These are phyloP conservation scores for Lasioglossum morio DNA, from an alignment of 2,888 invertebrate genomes.

Conservation along the genomic window DNA sequence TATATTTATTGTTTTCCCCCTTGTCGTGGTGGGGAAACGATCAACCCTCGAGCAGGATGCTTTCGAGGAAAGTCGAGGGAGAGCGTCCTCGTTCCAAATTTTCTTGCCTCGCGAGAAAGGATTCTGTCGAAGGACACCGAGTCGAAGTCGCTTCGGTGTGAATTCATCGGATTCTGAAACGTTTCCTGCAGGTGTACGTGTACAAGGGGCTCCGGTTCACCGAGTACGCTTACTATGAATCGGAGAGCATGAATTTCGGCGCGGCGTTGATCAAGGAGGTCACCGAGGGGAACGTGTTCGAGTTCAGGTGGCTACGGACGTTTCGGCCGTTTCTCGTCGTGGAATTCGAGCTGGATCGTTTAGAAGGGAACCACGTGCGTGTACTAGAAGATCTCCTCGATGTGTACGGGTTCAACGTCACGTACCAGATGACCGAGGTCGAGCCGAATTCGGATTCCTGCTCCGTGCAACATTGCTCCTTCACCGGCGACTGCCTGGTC, in stretches of 20 bases:
- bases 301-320: conserved; percentile 86
- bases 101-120: background rate
- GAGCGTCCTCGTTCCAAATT: background rate
- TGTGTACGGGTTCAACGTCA: conserved; percentile 96
- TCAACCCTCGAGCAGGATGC: background rate
- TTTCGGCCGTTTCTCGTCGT: conserved; percentile 92
- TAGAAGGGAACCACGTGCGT: conserved; percentile 93
- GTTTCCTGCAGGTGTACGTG: conserved; percentile 87
- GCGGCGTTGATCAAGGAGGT: conserved; percentile 89
- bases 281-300: conserved; percentile 90
- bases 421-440: conserved; percentile 91
- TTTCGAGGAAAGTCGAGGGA: background rate
- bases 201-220: conserved; percentile 91
- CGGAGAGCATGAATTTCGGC: conserved; percentile 88
- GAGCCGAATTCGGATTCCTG: conserved; percentile 87
- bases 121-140: background rate
- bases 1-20: background rate
- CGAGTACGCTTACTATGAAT: conserved; percentile 91
- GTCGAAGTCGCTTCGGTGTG: background rate
- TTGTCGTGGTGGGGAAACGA: background rate
- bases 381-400: conserved; percentile 92
- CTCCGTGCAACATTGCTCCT: conserved; percentile 92
- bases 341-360: conserved; percentile 89
- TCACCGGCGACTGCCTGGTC: conserved; percentile 94
- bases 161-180: background rate